A percentile compares a stretch with the other conserved stretches of the same genome.
phyloP scores from a whole-genome alignment of 2,888 invertebrate species.

The Cacoxenus indagator region DNA sequence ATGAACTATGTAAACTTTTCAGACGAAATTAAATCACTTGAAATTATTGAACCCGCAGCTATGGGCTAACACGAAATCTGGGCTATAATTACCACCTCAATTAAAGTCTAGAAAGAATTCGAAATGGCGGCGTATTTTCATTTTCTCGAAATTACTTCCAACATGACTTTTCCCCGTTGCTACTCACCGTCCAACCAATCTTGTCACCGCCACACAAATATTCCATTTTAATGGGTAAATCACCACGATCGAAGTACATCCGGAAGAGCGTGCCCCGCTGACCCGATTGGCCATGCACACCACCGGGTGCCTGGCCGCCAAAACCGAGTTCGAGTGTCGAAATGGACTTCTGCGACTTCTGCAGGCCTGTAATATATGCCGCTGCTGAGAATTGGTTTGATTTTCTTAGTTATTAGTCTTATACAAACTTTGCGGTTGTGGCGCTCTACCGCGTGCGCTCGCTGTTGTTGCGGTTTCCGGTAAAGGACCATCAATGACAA shows the following conservation, averaged over 20 bases:
- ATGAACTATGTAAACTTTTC: constrained; percentile 20
- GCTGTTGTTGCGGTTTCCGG: constrained; percentile 54
- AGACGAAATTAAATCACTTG: constrained; percentile 38
- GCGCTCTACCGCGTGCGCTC: constrained; percentile 50
- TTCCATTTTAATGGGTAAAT: constrained; percentile 82
- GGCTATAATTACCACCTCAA: constrained; percentile 38
- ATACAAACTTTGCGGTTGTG: constrained; percentile 54
- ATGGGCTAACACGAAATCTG: constrained; percentile 34
- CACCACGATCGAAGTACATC: constrained; percentile 82
- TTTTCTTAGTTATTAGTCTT: neutral
- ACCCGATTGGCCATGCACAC: neutral
- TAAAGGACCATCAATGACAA: constrained; percentile 75
- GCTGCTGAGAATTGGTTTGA: neutral
- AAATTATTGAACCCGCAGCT: constrained; percentile 60
- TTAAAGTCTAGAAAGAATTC: constrained; percentile 23
- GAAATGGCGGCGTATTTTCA: constrained; percentile 27
- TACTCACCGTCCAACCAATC: constrained; percentile 79
- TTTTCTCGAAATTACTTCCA: constrained; percentile 34
- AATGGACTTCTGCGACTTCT: constrained; percentile 48
- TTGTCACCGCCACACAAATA: constrained; percentile 76
- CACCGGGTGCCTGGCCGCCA: constrained; percentile 38
- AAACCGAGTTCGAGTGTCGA: constrained; percentile 48
- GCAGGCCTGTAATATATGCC: constrained; percentile 37
- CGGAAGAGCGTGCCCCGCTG: constrained; percentile 74
- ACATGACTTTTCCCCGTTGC: constrained; percentile 15